Evolutionary conservation across 2,888 invertebrate genomes (phyloP), one percentile per base, ranked within the genome.

Genomic region (Clostera curtula): DNA sequence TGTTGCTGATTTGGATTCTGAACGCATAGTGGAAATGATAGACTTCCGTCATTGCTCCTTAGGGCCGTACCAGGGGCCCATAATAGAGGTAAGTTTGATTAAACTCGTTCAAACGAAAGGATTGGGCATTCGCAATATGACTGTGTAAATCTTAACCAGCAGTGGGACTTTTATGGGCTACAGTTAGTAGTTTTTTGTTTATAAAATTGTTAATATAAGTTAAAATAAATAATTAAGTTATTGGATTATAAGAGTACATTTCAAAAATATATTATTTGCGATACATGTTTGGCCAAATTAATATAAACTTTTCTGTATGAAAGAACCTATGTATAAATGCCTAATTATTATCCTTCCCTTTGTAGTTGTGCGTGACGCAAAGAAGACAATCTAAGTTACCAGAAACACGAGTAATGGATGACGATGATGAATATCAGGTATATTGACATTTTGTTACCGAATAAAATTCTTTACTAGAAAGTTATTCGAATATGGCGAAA

Each of bases 11-110:
- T 56, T 63, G 1, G 68, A 67, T 7, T 43, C 68, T 2, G 75
- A 80, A 31, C 58, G 60, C 2, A 60, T 79, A 21, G 43, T 72
- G 2, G 80, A 82, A 44, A 77, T 72, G 73, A 67, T 82, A 2
- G 74, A 77, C 24, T 57, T 71, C 9, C 60, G 56, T 3, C 53
- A 32, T 15, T 79, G 79, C 43, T 38, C 49, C 0, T 38, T 82
- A 4, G 43, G 48, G 1, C 57, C 71, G 0, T 66, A 60, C 36
- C 38, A 54, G 10, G 75, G 69, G 12, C 38, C 59, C 7, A 39
- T 63, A 5, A 53, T 79, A 9, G 64, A 73, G 65, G 80, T 77
- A 43, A 41, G 30, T 31, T 13, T 8, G 12, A 4, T 8, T 3
- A 13, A n/a, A n/a, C n/a, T n/a, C n/a, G n/a, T n/a, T n/a, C n/a